These are phyloP conservation scores for Sylvicapra grimmia DNA, from an alignment of 2,113 vertebrate species.

Conservation along the genomic window DNA sequence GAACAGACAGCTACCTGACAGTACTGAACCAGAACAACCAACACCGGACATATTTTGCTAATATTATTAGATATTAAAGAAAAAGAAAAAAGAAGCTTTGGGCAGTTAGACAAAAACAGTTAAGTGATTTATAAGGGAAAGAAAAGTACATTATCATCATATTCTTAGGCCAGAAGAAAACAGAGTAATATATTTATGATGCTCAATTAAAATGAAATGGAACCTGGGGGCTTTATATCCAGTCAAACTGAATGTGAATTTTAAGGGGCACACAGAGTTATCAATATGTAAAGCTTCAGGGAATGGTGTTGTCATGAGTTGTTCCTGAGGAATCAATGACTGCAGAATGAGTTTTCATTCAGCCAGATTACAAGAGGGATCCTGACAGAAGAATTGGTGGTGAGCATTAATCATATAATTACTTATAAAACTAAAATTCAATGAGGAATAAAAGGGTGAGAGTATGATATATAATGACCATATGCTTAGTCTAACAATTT, in stretches of 20 bases:
- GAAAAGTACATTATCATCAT: not conserved
- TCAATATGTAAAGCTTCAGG: not conserved
- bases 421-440: not conserved
- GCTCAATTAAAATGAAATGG: not conserved
- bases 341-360: not conserved
- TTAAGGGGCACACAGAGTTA: not conserved
- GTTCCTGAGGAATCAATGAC: not conserved
- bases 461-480: not conserved
- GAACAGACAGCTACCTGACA: not conserved
- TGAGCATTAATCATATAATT: not conserved
- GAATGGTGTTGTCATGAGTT: not conserved
- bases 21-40: not conserved
- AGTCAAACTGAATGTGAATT: not conserved
- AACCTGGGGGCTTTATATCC: not conserved
- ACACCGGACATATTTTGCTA: not conserved
- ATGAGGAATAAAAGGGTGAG: not conserved
- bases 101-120: not conserved
- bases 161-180: not conserved
- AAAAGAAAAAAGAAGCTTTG: not conserved
- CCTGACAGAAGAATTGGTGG: not conserved
- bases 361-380: not conserved
- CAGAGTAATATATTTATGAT: not conserved
- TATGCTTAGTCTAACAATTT: not conserved
- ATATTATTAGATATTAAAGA: not conserved
- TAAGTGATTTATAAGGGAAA: not conserved